phyloP scores from a whole-genome alignment of 2,797 vertebrate genomes.

The Oreonectes daqikongensis region DNA sequence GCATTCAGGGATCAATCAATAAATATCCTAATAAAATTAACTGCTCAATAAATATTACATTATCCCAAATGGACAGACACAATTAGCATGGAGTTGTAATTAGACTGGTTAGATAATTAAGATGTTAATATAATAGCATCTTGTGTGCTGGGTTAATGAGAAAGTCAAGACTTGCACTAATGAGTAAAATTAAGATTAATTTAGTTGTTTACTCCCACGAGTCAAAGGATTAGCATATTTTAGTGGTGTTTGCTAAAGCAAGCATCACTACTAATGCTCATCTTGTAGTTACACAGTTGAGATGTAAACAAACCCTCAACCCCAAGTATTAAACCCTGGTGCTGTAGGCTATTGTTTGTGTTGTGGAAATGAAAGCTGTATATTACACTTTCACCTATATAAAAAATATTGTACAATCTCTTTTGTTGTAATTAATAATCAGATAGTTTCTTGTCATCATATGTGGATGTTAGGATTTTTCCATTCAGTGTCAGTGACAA shows the following conservation, averaged over 20 bases:
- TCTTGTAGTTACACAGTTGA: background rate
- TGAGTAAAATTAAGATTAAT: constrained; percentile 51
- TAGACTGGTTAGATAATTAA: constrained; percentile 92
- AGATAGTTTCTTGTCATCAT: too few relatives aligned
- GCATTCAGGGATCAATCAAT: constrained; percentile 74
- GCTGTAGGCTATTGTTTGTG: background rate
- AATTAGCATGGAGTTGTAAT: constrained; percentile 92
- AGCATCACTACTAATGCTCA: background rate
- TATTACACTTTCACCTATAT: too few relatives aligned
- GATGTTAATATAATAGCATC: constrained; percentile 85
- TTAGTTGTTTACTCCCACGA: constrained; percentile 34
- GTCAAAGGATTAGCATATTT: constrained; percentile 26
- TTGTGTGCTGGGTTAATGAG: constrained; percentile 49
- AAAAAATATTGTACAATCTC: too few relatives aligned
- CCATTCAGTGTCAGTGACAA: too few relatives aligned
- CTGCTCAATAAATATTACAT: constrained; percentile 86
- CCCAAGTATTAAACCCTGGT: background rate
- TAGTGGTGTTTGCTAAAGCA: constrained; percentile 22
- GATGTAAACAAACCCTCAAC: background rate
- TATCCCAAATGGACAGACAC: constrained; percentile 84
- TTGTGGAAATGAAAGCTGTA: too few relatives aligned
- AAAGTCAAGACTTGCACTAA: constrained; percentile 43
- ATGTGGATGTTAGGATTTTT: too few relatives aligned
- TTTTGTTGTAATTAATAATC: too few relatives aligned
- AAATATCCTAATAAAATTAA: constrained; percentile 85